Evolutionary conservation across 1,140 invertebrate species (phyloP), one percentile per base, ranked within the genome.

Genomic region (Bombus waltoni): DNA sequence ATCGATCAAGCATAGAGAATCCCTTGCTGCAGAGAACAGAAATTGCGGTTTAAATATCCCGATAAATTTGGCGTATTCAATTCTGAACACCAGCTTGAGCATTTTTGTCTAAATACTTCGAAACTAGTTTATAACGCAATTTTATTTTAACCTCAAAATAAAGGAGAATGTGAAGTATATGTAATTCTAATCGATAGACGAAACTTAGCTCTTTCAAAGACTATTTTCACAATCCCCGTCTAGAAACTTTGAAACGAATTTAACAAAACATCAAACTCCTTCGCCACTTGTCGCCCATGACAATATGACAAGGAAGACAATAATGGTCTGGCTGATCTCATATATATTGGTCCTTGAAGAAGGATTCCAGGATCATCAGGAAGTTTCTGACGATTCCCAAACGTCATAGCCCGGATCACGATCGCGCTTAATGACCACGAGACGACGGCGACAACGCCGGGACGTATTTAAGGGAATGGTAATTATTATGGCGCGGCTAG

Each of bases 401-500:
- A 59, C 47, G 74, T 76, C 47, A 38, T 53, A 53, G 57, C 62
- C 32, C 42, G 59, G 32, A 28, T 47, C 77, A 44, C 6, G 77
- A 68, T 11, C 77, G 62, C 44, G 65, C 18, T 22, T 70, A 81
- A 62, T n/a, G 53, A 25, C n/a, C 47, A 25, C 66, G 38, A 28
- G 83, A 59, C 53, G 40, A 59, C 53, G 40, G 11, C 22, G 44
- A 79, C 66, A 77, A 77, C 81, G 28, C 28, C 53, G 1, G 80
- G 80, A 25, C 40, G 80, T 73, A 74, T 59, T 72, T 81, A 81
- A 35, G 71, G 25, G 40, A 75, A 70, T 65, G 82, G 82, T 78
- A 83, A 83, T 83, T 83, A 78, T 83, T 70, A 83, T 78, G n/a
- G 65, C 82, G 62, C 8, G 2, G 75, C n/a, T 40, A 15, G 74